Conservation (phyloP, 2,113 vertebrate genomes). For the Erythrocercus mccallii region DNA sequence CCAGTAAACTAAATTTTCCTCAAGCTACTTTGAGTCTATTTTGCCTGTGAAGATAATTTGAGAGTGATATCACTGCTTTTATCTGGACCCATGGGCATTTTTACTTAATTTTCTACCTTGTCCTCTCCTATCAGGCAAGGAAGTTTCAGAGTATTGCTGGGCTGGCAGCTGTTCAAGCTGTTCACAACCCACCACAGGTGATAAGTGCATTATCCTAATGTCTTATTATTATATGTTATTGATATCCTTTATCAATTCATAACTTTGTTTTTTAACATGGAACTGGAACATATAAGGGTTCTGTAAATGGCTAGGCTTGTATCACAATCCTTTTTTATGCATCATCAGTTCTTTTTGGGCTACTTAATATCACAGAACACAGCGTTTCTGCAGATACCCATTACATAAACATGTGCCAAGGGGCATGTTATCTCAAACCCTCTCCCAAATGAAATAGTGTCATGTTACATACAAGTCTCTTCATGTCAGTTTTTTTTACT, state of each 20-base stretch:
- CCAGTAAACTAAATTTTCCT: not conserved
- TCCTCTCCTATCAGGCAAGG: not conserved
- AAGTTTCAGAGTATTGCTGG: not conserved
- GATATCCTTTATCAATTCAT: not conserved
- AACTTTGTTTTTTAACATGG: not conserved
- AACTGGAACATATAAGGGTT: not conserved
- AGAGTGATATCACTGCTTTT: not conserved
- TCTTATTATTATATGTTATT: not conserved
- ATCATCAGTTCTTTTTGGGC: not conserved
- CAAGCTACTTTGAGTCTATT: not conserved
- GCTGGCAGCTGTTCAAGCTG: not conserved
- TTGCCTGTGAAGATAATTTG: not conserved
- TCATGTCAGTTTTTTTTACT: not conserved
- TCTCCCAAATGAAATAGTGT: not conserved
- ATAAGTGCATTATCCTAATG: not conserved
- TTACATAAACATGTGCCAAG: not conserved
- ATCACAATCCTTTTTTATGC: not conserved
- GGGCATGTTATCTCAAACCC: too few relatives aligned
- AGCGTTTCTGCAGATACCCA: fast-evolving
- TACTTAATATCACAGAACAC: not conserved
- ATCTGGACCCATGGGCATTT: not conserved
- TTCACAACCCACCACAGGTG: not conserved
- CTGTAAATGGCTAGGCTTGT: not conserved
- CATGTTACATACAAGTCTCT: not conserved
- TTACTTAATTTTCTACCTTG: not conserved